phyloP scores from a whole-genome alignment of 2,113 vertebrate species.

The Puma concolor region DNA sequence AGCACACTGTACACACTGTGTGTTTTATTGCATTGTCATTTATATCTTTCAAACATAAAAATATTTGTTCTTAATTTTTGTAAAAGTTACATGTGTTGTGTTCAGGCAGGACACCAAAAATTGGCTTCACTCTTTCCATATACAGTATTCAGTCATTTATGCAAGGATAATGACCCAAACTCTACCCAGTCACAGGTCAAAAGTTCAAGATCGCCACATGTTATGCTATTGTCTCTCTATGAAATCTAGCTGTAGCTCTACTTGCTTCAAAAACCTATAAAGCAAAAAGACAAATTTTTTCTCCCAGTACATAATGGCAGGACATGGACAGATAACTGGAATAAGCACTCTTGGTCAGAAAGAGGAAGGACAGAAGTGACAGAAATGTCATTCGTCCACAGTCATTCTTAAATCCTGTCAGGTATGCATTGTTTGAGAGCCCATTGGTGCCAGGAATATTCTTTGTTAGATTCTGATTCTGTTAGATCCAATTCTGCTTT shows the following conservation, averaged over 20 bases:
- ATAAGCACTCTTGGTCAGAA: neutral
- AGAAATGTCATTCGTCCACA: neutral
- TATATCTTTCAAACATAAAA: neutral
- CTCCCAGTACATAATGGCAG: neutral
- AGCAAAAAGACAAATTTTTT: neutral
- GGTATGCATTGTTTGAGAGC: neutral
- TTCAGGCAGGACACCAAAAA: neutral
- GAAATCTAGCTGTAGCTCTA: neutral
- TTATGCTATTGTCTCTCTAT: neutral
- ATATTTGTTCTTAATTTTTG: slow-evolving; percentile 18
- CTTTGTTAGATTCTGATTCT: neutral
- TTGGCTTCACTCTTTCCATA: neutral
- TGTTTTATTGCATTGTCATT: neutral
- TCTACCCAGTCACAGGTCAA: neutral
- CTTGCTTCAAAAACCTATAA: neutral
- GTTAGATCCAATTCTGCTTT: neutral
- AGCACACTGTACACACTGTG: no score
- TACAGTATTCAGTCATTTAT: neutral
- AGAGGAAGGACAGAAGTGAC: neutral
- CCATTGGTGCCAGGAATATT: neutral
- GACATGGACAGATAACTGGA: neutral
- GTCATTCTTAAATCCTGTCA: neutral
- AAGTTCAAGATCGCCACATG: neutral
- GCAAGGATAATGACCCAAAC: neutral
- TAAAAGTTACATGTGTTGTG: neutral